Conservation (phyloP, 2,113 vertebrate genomes). For the Aramus guarauna region DNA sequence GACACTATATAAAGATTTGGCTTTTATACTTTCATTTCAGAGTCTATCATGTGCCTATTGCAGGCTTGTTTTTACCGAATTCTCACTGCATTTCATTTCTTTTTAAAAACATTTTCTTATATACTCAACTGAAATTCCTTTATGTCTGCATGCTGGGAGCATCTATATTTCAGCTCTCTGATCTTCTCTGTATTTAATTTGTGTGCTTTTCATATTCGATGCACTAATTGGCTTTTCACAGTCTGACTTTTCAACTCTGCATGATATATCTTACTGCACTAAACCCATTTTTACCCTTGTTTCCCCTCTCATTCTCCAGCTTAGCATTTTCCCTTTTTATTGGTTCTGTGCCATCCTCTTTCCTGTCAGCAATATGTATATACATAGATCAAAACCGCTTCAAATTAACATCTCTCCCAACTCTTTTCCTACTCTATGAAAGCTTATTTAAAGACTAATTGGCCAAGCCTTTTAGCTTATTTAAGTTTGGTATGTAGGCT, state of each 20-base stretch:
- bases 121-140: neutral
- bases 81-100: neutral
- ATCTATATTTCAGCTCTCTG: neutral
- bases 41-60: neutral
- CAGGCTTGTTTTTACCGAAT: neutral
- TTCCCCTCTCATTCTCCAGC: neutral
- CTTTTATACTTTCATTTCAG: neutral
- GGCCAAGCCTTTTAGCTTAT: neutral
- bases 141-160: neutral
- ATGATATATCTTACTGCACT: neutral
- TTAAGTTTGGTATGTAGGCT: neutral
- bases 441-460: neutral
- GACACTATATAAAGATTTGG: neutral
- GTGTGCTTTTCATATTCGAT: neutral
- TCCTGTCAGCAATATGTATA: neutral
- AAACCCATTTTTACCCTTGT: neutral
- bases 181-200: neutral
- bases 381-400: neutral
- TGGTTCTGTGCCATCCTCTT: neutral
- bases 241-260: neutral
- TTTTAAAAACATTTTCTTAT: neutral
- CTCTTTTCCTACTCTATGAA: neutral
- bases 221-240: conserved; percentile 54
- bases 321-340: neutral
- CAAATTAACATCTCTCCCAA: neutral